Percentiles rank a stretch among this genome's conserved stretches.
Evolutionary conservation across 2,888 invertebrate species (phyloP).

Genomic region (Morpho achilles): DNA sequence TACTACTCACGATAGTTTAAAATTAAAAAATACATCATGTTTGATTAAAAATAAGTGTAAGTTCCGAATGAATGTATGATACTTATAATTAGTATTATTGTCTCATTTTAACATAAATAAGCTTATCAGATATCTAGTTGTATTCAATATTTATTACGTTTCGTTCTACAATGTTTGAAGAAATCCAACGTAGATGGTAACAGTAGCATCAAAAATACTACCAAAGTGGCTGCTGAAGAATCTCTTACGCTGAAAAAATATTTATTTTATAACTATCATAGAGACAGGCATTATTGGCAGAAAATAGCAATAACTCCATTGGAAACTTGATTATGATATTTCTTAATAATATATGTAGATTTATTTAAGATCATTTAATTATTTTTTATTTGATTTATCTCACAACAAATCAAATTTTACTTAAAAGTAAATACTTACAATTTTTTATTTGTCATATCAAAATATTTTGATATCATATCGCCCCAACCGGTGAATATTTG

Average conservation of each 20-base stretch:
- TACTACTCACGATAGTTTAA: no score
- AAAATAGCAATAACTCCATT: no score
- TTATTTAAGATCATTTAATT: background rate
- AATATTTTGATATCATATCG: constrained; percentile 38
- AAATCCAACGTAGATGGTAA: constrained; percentile 45
- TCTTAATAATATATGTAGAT: background rate
- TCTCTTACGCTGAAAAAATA: constrained; percentile 42
- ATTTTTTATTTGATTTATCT: background rate
- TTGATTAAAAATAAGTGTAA: no score
- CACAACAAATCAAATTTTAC: constrained; percentile 1
- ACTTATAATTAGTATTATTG: no score
- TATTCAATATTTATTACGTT: constrained; percentile 32
- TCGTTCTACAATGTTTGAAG: constrained; percentile 43
- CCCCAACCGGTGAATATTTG: constrained; percentile 62
- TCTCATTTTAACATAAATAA: no score
- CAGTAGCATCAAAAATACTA: constrained; percentile 48
- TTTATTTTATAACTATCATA: no score
- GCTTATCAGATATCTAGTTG: no score
- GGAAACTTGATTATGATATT: no score
- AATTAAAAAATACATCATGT: no score
- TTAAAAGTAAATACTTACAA: constrained; percentile 39
- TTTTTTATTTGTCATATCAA: constrained; percentile 32
- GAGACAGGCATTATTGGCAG: no score
- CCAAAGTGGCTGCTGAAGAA: constrained; percentile 46
- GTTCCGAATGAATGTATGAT: no score